Evolutionary conservation across 2,888 invertebrate genomes (phyloP).

Genomic region (Lapara coniferarum): DNA sequence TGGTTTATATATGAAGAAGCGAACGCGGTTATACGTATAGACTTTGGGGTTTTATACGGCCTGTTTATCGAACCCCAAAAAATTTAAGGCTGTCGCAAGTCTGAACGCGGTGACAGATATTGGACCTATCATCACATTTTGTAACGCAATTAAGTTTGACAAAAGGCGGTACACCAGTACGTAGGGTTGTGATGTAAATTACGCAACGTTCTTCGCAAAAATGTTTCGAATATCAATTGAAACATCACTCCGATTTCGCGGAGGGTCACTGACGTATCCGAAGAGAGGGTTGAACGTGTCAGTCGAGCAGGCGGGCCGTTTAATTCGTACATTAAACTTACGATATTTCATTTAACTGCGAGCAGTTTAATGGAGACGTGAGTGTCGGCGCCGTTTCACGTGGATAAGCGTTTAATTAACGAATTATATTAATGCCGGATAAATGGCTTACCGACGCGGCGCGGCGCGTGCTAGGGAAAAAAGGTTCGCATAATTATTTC

Average conservation of each 20-base stretch:
- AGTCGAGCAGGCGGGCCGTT: background rate
- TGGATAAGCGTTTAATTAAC: constrained; percentile 19
- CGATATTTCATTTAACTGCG: constrained; percentile 24
- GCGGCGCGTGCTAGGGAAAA: background rate
- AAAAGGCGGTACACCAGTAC: too few species aligned
- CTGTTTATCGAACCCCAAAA: too few species aligned
- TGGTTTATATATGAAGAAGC: too few species aligned
- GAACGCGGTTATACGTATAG: background rate
- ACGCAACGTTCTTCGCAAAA: too few species aligned
- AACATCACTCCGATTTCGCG: background rate
- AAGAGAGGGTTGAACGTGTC: background rate
- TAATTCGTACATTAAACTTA: constrained; percentile 25
- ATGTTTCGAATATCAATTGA: background rate
- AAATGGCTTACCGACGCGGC: background rate
- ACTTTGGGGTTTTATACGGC: too few species aligned
- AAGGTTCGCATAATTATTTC: background rate
- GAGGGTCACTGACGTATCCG: background rate
- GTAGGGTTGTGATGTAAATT: too few species aligned
- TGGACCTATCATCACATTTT: background rate
- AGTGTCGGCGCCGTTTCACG: constrained; percentile 9
- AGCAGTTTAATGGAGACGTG: constrained; percentile 14
- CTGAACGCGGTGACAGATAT: too few species aligned
- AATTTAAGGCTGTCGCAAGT: too few species aligned
- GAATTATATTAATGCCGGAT: constrained; percentile 14
- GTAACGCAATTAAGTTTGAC: too few species aligned